Evolutionary conservation across 2,797 vertebrate genomes (phyloP).

Genomic region (Leptatherina wallacei): DNA sequence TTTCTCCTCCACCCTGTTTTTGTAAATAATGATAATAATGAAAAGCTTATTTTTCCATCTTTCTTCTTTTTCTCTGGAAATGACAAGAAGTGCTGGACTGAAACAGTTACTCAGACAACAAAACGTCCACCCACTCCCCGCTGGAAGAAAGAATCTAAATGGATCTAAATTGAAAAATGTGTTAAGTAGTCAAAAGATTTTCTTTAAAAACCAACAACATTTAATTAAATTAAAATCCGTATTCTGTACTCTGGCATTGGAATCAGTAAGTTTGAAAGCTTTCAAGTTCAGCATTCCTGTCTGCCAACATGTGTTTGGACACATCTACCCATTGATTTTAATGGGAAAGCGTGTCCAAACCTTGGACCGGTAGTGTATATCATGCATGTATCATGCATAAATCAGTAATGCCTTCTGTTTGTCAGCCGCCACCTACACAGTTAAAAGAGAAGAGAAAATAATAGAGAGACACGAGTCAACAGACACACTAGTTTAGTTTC

Average conservation of each 20-base stretch:
- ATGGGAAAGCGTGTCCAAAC: too few relatives aligned
- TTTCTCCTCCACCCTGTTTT: too few relatives aligned
- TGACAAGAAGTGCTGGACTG: not conserved
- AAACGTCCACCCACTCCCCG: not conserved
- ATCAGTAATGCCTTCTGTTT: too few relatives aligned
- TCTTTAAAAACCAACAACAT: not conserved
- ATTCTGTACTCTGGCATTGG: conserved; percentile 25
- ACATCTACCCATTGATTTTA: too few relatives aligned
- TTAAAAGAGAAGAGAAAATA: not conserved
- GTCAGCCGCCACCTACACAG: too few relatives aligned
- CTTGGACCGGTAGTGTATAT: too few relatives aligned
- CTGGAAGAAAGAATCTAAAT: not conserved
- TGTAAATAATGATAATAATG: too few relatives aligned
- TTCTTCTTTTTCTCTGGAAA: not conserved
- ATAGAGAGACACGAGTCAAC: not conserved
- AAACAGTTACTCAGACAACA: conserved; percentile 50
- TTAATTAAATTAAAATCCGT: not conserved
- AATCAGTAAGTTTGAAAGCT: conserved; percentile 23
- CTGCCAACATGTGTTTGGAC: not conserved
- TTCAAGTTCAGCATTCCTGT: not conserved
- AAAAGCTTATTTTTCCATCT: too few relatives aligned
- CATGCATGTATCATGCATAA: too few relatives aligned
- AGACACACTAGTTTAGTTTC: not conserved
- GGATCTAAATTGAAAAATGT: conserved; percentile 6
- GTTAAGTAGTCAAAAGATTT: conserved; percentile 6